Base-by-base conservation (phyloP, 2,113 vertebrate species). In the Dipodomys spectabilis region DNA sequence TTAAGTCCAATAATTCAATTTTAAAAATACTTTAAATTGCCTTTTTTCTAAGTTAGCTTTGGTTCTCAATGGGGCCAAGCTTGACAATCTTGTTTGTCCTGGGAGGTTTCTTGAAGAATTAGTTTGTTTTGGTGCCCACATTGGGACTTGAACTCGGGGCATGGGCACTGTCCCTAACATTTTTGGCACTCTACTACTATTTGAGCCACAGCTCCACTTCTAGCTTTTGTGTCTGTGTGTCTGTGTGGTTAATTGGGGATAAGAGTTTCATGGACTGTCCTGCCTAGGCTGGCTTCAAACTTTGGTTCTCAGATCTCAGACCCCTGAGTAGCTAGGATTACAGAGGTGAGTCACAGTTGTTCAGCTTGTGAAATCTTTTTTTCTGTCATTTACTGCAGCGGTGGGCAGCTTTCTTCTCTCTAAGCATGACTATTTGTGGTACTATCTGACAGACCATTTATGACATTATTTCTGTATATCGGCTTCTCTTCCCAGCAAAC, bases 1-100 rank as follows among this genome's bases (percentile, higher is more conserved):
- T 64, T 18, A n/a, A 64, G 28, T 28, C 15, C 6, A 72, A 27
- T 65, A 82, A 73, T 64, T 45, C 85, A 88, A 71, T 39, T 75
- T 68, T 80, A 67, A 73, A 82, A 90, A 64, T 62, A 60, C 53
- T 88, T 96, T 82, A 73, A 85, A 28, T 92, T 82, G 25, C 82
- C 60, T 39, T 60, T 72, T 92, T 95, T 67, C 49, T 77, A 20
- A 74, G 60, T 45, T 75, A 39, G 9, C 4, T 45, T 78, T 60
- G 30, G 32, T 53, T 53, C n/a, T 49, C 30, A 39, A 22, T 25
- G 9, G 74, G 30, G 22, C 62, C 30, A 27, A 67, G 15, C 30
- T 72, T 88, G n/a, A 45, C 73, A 78, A 39, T 62, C 62, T 74
- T 19, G 30, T 39, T 39, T 39, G 39, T 39, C 35, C 89, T 32